phyloP scores from a whole-genome alignment of 2,113 vertebrate genomes.

The Paraplagusia blochii region DNA sequence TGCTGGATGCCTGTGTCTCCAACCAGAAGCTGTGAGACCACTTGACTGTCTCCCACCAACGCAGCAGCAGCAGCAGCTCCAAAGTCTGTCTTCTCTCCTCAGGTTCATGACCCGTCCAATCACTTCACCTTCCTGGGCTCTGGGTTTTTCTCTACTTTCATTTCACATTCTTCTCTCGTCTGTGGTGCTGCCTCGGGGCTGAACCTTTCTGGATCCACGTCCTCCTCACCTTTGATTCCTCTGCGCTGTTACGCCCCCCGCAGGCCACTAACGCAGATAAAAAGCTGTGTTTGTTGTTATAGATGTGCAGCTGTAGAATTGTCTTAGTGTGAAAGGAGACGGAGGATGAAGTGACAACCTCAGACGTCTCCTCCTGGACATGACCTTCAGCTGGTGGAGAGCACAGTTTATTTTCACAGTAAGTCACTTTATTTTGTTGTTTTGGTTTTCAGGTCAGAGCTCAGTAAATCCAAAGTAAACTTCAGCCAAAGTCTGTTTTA shows the following conservation, averaged over 20 bases:
- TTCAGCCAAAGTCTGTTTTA: too few species aligned
- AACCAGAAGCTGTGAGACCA: constrained; percentile 20
- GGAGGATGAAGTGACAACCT: constrained; percentile 1
- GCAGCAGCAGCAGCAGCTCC: constrained; percentile 35
- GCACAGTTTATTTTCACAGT: too few species aligned
- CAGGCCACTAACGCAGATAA: constrained; percentile 43
- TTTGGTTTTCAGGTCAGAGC: too few species aligned
- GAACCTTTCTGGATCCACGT: too few species aligned
- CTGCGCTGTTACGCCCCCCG: constrained; percentile 12
- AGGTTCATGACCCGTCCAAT: constrained; percentile 31
- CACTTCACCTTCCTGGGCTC: background rate
- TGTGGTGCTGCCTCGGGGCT: too few species aligned
- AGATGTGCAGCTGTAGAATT: constrained; percentile 1
- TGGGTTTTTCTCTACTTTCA: background rate
- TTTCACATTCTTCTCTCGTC: constrained; percentile 1
- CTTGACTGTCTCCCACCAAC: constrained; percentile 38
- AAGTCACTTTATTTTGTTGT: too few species aligned
- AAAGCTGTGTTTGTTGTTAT: constrained; percentile 6
- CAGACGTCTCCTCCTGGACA: too few species aligned
- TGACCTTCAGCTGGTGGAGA: too few species aligned
- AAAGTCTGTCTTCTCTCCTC: constrained; percentile 30
- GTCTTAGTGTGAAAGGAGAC: constrained; percentile 21
- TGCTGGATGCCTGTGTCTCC: constrained; percentile 53
- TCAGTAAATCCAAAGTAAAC: too few species aligned
- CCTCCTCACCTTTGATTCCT: too few species aligned